Evolutionary conservation across 1,140 invertebrate genomes (phyloP), one percentile per base, ranked within the genome.

Genomic region (Adelges cooleyi): DNA sequence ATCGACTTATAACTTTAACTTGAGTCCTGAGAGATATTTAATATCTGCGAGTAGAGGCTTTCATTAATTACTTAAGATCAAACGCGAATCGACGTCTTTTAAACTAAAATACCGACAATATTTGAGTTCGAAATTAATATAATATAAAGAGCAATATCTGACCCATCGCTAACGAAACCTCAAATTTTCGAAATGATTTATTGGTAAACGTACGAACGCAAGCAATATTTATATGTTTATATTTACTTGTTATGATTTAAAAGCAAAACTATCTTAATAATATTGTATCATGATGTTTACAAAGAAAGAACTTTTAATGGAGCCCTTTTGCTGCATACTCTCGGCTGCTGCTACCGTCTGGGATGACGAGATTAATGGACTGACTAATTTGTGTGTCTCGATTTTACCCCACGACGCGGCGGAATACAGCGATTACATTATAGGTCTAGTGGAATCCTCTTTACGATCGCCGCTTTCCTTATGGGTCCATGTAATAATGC

Each of bases 1-100:
- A n/a, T n/a, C n/a, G n/a, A n/a, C n/a, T n/a, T n/a, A n/a, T n/a
- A n/a, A n/a, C n/a, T n/a, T n/a, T n/a, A n/a, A n/a, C n/a, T n/a
- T n/a, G n/a, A n/a, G n/a, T n/a, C n/a, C n/a, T n/a, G n/a, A n/a
- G n/a, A n/a, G n/a, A n/a, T n/a, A n/a, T n/a, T 25, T 18, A 42
- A 59, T 59, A 59, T 42, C 53, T 6, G 22, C 23, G 40, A 25
- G 15, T 25, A 56, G 38, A 8, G 6, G 53, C 44, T 44, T 17
- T 5, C 53, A 44, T 44, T 44, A 44, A 59, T 59, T 40, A 59
- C 53, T 59, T 42, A 42, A 25, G 38, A 59, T 59, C 53, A 59
- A 59, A 59, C 17, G 38, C n/a, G 38, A n/a, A n/a, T n/a, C n/a
- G n/a, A n/a, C n/a, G n/a, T n/a, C 38, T 2, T 44, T 42, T 42